Evolutionary conservation across 37 sponge, comb jelly and placozoan genomes (phyloP).

Genomic region (Aplysina aerophoba): DNA sequence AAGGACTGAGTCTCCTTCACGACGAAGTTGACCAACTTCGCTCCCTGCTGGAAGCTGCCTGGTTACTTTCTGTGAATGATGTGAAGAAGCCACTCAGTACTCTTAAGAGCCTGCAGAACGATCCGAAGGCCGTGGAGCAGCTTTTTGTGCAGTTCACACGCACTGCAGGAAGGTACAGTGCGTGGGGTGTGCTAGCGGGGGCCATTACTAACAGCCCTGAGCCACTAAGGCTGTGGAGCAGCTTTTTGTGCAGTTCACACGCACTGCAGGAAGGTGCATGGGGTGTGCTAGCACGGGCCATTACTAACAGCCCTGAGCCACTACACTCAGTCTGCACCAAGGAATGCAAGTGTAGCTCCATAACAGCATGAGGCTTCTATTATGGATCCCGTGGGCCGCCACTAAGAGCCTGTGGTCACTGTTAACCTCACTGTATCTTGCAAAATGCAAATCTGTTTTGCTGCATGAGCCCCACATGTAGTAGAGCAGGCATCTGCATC

Average conservation of each 20-base stretch:
- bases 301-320: too few relatives aligned
- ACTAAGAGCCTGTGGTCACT: too few relatives aligned
- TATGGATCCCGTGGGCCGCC: too few relatives aligned
- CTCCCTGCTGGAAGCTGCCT: conserved; percentile 39
- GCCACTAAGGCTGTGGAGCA: conserved; percentile 49
- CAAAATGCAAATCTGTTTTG: too few relatives aligned
- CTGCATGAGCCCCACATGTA: too few relatives aligned
- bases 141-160: conserved; percentile 55
- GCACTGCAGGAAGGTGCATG: conserved; percentile 67
- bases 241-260: conserved; percentile 50
- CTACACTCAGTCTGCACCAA: too few relatives aligned
- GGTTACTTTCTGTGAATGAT: conserved; percentile 32
- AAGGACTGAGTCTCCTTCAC: conserved; percentile 30
- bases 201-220: too few relatives aligned
- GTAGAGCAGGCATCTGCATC: background rate
- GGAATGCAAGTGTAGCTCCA: too few relatives aligned
- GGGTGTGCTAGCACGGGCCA: background rate
- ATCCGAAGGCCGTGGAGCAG: conserved; percentile 52
- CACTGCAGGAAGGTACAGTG: conserved; percentile 62
- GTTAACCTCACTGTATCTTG: too few relatives aligned
- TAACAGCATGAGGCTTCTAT: too few relatives aligned
- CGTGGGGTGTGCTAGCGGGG: background rate
- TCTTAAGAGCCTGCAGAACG: conserved; percentile 1
- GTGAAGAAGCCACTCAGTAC: conserved; percentile 46
- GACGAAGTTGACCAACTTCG: conserved; percentile 50